Base-by-base conservation (phyloP, 2,797 vertebrate genomes). In the Phalanger gymnotis region DNA sequence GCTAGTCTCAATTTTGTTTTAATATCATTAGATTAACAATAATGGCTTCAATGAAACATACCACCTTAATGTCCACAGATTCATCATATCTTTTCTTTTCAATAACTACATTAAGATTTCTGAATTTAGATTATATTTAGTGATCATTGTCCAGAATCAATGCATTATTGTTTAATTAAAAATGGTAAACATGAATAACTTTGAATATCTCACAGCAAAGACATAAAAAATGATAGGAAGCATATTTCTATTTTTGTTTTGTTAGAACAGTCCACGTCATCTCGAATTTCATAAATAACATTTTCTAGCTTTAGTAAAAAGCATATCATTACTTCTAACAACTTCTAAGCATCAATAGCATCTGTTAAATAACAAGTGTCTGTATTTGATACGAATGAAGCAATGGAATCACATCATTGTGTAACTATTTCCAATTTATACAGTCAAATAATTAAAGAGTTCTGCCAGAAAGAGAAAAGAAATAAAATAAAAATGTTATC, bases 121-220 rank as follows among this genome's bases (percentile, higher is more conserved):
- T 97, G 95, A 34, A 96, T 95, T 95, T 96, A 34, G 55, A 96
- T 10, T 34, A 94, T 19, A 97, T 91, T 9, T 95, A 92, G 30
- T 40, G 90, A 66, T 27, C 5, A 53, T 54, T 95, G 28, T 94
- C n/a, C 6, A 90, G 10, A 96, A 91, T 4, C n/a, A 91, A 34
- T 52, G 53, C 89, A 92, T 90, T 25, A 58, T 93, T 92, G 73
- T 22, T 66, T 95, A 90, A 13, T 54, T 66, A 27, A 58, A 6
- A 66, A 95, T 53, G 7, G 52, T 53, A 92, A 96, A 95, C 25
- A 92, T 90, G 53, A 90, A 5, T 66, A 81, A 95, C 19, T 96
- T 61, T 40, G n/a, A 90, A 91, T 95, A 73, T 19, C 19, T 91
- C 53, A 92, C 31, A 93, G 1, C 14, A 93, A 6, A 89, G 66